phyloP scores from a whole-genome alignment of 1,140 invertebrate species.

The Eciton burchellii region DNA sequence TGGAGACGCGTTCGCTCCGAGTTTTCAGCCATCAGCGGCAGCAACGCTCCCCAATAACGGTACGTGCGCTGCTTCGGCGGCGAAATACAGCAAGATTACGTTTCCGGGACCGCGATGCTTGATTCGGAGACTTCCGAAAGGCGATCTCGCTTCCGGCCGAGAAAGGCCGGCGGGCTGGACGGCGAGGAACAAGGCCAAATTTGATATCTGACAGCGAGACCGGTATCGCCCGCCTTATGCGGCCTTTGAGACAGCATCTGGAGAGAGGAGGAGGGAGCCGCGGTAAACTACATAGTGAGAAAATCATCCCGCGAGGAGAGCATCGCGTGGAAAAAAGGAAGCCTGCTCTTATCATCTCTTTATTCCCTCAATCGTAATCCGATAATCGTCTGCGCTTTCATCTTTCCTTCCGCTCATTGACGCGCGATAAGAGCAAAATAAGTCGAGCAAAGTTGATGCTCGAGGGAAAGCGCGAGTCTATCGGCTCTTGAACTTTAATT shows the following conservation, averaged over 20 bases:
- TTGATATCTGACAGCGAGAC: conserved; percentile 57
- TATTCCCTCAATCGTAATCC: conserved; percentile 42
- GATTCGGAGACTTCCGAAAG: conserved; percentile 59
- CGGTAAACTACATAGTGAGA: conserved; percentile 49
- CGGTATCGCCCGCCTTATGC: conserved; percentile 43
- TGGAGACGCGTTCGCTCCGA: conserved; percentile 36
- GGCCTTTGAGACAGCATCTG: conserved; percentile 49
- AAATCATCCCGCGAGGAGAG: conserved; percentile 25
- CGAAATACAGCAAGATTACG: conserved; percentile 62
- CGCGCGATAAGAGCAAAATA: conserved; percentile 46
- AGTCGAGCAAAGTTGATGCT: conserved; percentile 21
- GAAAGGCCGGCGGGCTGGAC: conserved; percentile 31
- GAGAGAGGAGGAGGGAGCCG: background rate
- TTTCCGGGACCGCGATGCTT: conserved; percentile 55
- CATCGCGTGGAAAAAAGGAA: conserved; percentile 13
- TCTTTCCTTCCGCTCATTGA: conserved; percentile 36
- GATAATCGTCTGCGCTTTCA: conserved; percentile 39
- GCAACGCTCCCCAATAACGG: conserved; percentile 58
- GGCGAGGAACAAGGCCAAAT: conserved; percentile 58
- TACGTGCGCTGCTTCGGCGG: conserved; percentile 56
- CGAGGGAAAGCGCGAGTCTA: conserved; percentile 41
- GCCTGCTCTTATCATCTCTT: conserved; percentile 29
- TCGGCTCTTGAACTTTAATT: conserved; percentile 45
- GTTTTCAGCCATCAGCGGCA: conserved; percentile 25
- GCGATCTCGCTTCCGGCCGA: conserved; percentile 46